These are phyloP conservation scores for Zaprionus camerounensis DNA, from an alignment of 1,140 invertebrate species.

Conservation along the genomic window DNA sequence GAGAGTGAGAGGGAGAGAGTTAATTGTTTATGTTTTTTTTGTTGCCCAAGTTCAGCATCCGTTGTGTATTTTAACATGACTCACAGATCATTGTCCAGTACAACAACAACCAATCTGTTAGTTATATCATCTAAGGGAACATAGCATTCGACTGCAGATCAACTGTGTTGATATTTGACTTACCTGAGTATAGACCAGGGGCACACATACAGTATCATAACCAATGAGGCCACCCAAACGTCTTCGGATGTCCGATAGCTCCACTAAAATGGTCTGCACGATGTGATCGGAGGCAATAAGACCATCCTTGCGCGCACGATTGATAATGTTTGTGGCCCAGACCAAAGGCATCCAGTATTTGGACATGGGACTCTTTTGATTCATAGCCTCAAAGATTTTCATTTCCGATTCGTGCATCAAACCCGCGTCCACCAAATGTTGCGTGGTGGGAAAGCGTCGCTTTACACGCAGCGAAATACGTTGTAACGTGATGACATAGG, in stretches of 20 bases:
- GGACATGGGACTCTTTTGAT: slow-evolving; percentile 93
- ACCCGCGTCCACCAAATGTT: slow-evolving; percentile 95
- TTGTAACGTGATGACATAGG: slow-evolving; percentile 94
- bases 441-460: slow-evolving; percentile 94
- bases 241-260: slow-evolving; percentile 92
- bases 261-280: slow-evolving; percentile 92
- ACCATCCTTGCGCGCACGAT: slow-evolving; percentile 91
- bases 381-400: slow-evolving; percentile 95
- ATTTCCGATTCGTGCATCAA: slow-evolving; percentile 95
- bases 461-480: slow-evolving; percentile 95
- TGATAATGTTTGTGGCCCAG: slow-evolving; percentile 96
- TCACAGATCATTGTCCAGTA: not conserved
- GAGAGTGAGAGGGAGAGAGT: too few species aligned
- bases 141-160: slow-evolving; percentile 97
- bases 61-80: slow-evolving; percentile 23
- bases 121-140: slow-evolving; percentile 91
- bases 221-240: slow-evolving; percentile 92
- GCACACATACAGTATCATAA: slow-evolving; percentile 98
- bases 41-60: slow-evolving; percentile 14
- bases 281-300: slow-evolving; percentile 93
- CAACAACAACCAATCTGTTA: not conserved
- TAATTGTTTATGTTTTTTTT: slow-evolving; percentile 10
- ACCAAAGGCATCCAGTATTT: slow-evolving; percentile 97
- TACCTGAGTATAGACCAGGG: slow-evolving; percentile 99
- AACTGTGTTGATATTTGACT: slow-evolving; percentile 86